Base-by-base conservation (phyloP, 1,140 invertebrate species). In the Yoshiicerus persimilis region DNA sequence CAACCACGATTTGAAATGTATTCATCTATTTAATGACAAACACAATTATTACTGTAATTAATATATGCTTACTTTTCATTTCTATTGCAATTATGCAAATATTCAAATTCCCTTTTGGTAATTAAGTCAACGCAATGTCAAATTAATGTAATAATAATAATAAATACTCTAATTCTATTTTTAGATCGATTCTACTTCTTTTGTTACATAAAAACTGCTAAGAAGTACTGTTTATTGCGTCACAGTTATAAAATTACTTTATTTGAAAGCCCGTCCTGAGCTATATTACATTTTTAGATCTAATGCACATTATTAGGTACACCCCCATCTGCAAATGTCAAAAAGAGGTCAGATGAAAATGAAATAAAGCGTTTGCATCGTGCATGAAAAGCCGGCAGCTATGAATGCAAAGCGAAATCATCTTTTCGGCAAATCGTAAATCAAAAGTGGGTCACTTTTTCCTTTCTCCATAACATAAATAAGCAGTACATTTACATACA, bases 1-100 rank as follows among this genome's bases (percentile, higher is more conserved):
- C 96, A 47, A 99, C 93, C 0, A 95, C 95, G 16, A 96, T 94
- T 95, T 98, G 97, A 92, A 96, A 98, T 1, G 95, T 96, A 91
- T 96, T 96, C 56, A 93, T 91, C 95, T 96, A 89, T 47, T 90
- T 20, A 77, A 77, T 66, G 13, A 11, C 62, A 77, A 36, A 20
- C 6, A 30, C 20, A 8, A 27, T 25, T n/a, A n/a, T n/a, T n/a
- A n/a, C n/a, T n/a, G n/a, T n/a, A n/a, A 41, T 13, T 8, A 8
- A 41, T 41, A 41, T 41, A 41, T 6, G 13, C 6, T 8, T 41
- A 8, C 39, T 41, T 8, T 41, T 13, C 6, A 41, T 41, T 41
- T 41, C 39, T 8, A 41, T 41, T 41, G 39, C 6, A 41, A 41
- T 41, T 41, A 8, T 41, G 13, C n/a, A n/a, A n/a, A n/a, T n/a